Base-by-base conservation (phyloP, 2,888 invertebrate species). In the Coleophora flavipennella region DNA sequence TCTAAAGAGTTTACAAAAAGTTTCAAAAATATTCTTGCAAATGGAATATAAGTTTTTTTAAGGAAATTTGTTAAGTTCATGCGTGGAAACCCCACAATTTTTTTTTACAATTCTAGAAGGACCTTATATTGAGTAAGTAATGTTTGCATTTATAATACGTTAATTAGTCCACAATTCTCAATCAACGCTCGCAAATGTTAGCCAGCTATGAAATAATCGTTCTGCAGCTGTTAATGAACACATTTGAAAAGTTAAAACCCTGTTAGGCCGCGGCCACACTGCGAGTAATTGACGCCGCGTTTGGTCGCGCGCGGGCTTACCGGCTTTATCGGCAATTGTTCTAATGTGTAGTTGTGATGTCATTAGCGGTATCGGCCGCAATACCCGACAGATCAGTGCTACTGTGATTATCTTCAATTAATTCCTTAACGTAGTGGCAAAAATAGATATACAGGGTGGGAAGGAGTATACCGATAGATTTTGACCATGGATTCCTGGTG, bases 171-270 rank as follows among this genome's bases (percentile, higher is more conserved):
- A 59, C 59, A 58, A 70, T 64, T 67, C 73, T 67, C 67, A 69
- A 71, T 76, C 68, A 67, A 61, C 59, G 57, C 55, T 46, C 46
- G 54, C 48, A 56, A 69, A 65, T 58, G 20, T 20, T 20, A 20
- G 20, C 20, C 20, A 50, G 57, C 53, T 48, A 49, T 59, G 63
- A 68, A 70, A 75, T 70, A 75, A 76, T 74, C 68, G 64, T 50
- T 49, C 48, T 49, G 59, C 67, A 70, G 67, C 71, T 73, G 66
- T 71, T 73, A 78, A 78, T 78, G 73, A 71, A 73, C 62, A 67
- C 73, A 67, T 80, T 80, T 73, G 79, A 80, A 81, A 81, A 83
- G 81, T 80, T 80, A 78, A 76, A 80, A 77, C 78, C 79, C 61
- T 59, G 55, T 67, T 75, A 73, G 76, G 73, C 67, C 58, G 62